These are phyloP conservation scores for Aphelenchoides fujianensis DNA, from an alignment of 1,140 invertebrate species.

Conservation along the genomic window DNA sequence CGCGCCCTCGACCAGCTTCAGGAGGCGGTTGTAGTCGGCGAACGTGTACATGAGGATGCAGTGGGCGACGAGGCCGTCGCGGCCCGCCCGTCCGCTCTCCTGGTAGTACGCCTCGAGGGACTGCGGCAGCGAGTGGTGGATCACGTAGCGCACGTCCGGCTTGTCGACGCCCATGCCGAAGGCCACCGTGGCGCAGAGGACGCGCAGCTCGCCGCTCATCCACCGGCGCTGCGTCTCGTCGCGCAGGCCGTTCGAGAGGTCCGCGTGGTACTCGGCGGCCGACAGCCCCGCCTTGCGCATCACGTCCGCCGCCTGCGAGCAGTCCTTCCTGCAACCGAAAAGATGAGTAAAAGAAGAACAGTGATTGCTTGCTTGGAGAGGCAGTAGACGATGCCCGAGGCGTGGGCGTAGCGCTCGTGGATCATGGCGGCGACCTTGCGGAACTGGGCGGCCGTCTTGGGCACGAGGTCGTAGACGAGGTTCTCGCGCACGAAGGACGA, in stretches of 20 bases:
- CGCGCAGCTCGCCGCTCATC: constrained; percentile 84
- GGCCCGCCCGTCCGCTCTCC: too few species aligned
- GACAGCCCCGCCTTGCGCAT: constrained; percentile 67
- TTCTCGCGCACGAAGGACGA: constrained; percentile 79
- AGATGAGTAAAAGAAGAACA: too few species aligned
- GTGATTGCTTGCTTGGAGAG: constrained; percentile 90
- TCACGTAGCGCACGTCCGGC: too few species aligned
- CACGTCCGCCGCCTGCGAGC: constrained; percentile 68
- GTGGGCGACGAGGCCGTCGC: too few species aligned
- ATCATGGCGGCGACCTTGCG: constrained; percentile 73
- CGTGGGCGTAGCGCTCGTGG: constrained; percentile 67
- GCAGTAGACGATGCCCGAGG: constrained; percentile 89
- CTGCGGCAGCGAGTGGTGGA: too few species aligned
- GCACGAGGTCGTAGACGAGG: too few species aligned
- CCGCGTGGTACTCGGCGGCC: constrained; percentile 72
- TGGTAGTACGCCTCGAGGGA: too few species aligned
- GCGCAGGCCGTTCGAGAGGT: constrained; percentile 71
- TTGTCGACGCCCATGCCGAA: too few species aligned
- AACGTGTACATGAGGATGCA: constrained; percentile 82
- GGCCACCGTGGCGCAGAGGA: too few species aligned
- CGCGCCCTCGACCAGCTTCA: too few species aligned
- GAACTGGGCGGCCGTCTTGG: constrained; percentile 66
- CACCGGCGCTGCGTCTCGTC: too few species aligned
- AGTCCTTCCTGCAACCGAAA: too few species aligned
- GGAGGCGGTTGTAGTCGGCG: constrained; percentile 71